Conservation (phyloP, 2,113 vertebrate genomes). For the Strigops habroptila region DNA sequence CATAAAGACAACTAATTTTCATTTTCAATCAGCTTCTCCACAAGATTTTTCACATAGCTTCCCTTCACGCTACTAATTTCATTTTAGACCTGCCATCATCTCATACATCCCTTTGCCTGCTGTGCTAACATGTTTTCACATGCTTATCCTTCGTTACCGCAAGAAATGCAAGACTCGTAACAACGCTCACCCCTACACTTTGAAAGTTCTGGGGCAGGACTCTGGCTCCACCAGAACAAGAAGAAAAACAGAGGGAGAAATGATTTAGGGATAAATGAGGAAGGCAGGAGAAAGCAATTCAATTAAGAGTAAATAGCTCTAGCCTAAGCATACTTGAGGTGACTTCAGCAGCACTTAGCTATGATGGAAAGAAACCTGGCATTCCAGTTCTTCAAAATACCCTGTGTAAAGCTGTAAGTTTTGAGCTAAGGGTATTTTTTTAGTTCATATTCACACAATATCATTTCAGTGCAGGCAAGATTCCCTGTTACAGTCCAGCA, state of each 20-base stretch:
- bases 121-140: conserved; percentile 75
- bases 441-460: neutral
- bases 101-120: conserved; percentile 64
- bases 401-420: neutral
- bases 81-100: conserved; percentile 58
- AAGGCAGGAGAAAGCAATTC: neutral
- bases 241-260: neutral
- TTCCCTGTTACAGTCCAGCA: neutral
- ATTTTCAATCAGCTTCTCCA: conserved; percentile 74
- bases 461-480: neutral
- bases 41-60: conserved; percentile 68
- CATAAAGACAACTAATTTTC: conserved; percentile 68
- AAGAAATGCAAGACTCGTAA: conserved; percentile 41
- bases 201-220: conserved; percentile 27
- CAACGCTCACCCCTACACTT: conserved; percentile 37
- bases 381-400: neutral
- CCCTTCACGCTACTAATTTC: conserved; percentile 71
- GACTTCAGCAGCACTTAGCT: neutral
- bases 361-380: neutral
- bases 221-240: neutral
- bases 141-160: conserved; percentile 60
- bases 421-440: neutral
- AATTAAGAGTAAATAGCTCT: neutral
- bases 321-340: neutral
- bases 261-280: neutral